A percentile compares a stretch with the other conserved stretches of the same genome.
phyloP scores from a whole-genome alignment of 2,888 invertebrate species.

The Pristionchus japonicus region DNA sequence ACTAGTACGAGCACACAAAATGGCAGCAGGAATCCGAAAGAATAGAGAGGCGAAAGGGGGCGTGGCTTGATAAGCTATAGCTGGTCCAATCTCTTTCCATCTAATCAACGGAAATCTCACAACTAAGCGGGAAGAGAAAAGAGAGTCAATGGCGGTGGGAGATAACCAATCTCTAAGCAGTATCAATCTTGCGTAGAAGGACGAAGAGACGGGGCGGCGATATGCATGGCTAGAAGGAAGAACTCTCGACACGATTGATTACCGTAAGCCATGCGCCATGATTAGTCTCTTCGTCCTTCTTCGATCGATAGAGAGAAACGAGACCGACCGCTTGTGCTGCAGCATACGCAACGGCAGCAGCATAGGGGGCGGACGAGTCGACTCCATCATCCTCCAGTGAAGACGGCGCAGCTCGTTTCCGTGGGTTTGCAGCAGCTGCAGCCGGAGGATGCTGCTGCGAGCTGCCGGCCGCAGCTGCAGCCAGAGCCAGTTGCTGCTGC shows the following conservation, averaged over 20 bases:
- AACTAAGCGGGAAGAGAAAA: too few relatives aligned
- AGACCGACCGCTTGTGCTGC: conserved; percentile 12
- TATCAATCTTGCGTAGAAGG: neutral
- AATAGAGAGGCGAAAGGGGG: conserved; percentile 28
- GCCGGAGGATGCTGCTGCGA: neutral
- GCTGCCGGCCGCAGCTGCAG: conserved; percentile 27
- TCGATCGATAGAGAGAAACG: neutral
- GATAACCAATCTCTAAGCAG: conserved; percentile 7
- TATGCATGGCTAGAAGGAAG: neutral
- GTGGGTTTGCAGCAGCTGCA: neutral
- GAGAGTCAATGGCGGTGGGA: neutral
- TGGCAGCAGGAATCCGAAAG: neutral
- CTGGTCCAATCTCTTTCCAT: neutral
- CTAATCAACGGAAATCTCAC: too few relatives aligned
- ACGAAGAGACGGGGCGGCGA: neutral
- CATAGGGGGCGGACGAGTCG: conserved; percentile 22
- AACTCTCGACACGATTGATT: conserved; percentile 1
- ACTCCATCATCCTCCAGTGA: neutral
- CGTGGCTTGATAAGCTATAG: neutral
- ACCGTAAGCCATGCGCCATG: conserved; percentile 25
- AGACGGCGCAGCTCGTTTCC: conserved; percentile 26
- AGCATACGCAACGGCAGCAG: conserved; percentile 2
- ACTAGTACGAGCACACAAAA: conserved; percentile 12
- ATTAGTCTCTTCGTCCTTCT: neutral
- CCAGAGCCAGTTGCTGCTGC: conserved; percentile 44